Evolutionary conservation across 2,888 invertebrate genomes (phyloP).

Genomic region (Gari tellinella): DNA sequence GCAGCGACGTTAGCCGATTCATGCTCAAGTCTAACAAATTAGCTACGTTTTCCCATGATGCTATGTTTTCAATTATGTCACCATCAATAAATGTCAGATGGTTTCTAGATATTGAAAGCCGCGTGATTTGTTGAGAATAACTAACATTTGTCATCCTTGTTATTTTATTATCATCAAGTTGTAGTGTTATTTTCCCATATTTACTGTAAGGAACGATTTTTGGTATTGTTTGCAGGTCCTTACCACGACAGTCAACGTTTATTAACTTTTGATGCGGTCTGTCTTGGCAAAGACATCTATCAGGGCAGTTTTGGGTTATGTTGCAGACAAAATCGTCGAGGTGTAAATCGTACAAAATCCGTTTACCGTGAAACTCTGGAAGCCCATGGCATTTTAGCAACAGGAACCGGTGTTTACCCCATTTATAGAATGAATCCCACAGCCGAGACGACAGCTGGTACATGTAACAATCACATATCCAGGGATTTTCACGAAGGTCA

Average conservation of each 20-base stretch:
- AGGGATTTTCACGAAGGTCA: slow-evolving; percentile 52
- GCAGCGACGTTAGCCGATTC: slow-evolving; percentile 51
- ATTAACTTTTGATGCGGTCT: slow-evolving; percentile 40
- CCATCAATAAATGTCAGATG: slow-evolving; percentile 20
- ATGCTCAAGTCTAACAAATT: slow-evolving; percentile 38
- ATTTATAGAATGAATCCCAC: slow-evolving; percentile 47
- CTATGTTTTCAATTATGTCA: slow-evolving; percentile 38
- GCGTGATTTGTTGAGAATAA: slow-evolving; percentile 26
- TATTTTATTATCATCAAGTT: slow-evolving; percentile 49
- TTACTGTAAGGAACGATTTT: slow-evolving; percentile 15
- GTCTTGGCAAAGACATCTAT: slow-evolving; percentile 56
- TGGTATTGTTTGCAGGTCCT: slow-evolving; percentile 38
- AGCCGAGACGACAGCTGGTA: slow-evolving; percentile 36
- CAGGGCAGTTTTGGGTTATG: slow-evolving; percentile 45
- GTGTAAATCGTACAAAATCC: slow-evolving; percentile 35
- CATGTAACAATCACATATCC: slow-evolving; percentile 60
- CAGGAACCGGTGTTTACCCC: slow-evolving; percentile 25
- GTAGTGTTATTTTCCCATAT: slow-evolving; percentile 35
- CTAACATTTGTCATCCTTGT: slow-evolving; percentile 24
- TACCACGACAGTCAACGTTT: slow-evolving; percentile 45
- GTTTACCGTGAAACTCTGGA: slow-evolving; percentile 42
- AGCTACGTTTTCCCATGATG: slow-evolving; percentile 14
- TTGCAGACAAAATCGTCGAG: slow-evolving; percentile 54
- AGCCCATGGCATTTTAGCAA: slow-evolving; percentile 49
- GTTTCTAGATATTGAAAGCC: slow-evolving; percentile 44